Base-by-base conservation (phyloP, 2,888 invertebrate species). In the Rhogogaster chlorosoma region DNA sequence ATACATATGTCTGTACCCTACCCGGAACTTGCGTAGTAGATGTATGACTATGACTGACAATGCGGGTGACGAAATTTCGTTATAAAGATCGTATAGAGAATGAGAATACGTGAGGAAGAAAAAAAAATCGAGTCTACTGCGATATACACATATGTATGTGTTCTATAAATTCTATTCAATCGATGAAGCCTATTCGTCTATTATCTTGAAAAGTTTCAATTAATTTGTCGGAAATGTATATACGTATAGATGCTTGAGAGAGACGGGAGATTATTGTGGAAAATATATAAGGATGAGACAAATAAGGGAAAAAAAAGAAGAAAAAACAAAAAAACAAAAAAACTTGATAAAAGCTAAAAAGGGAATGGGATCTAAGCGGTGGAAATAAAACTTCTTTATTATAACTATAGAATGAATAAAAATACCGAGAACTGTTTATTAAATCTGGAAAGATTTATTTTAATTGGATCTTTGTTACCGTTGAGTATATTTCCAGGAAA, bases 391-490 rank as follows among this genome's bases (percentile, higher is more conserved):
- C 49, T 29, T 18, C 38, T 53, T 32, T 77, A 49, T 77, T 53
- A 22, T 36, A 42, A 9, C 42, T 42, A 45, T 36, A 42, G 75
- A 38, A 38, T 73, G 83, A 85, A 83, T 85, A 64, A 83, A 83
- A 85, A 73, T 85, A 85, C 85, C 83, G 38, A 42, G 82, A 85
- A 83, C 53, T 38, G 83, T 75, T 85, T 85, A 85, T 85, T 85
- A 85, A 85, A 85, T 70, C 71, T 83, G 85, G 85, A 83, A 83
- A 85, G 85, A 85, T 85, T 75, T 73, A 83, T 83, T 85, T 85
- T 85, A 85, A 85, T 85, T 83, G 85, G 83, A 57, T 83, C 73
- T 83, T 85, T 85, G 57, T 80, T 61, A 61, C 22, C n/a, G 12
- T 38, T 4, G 38, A 32, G 49, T 49, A 80, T 80, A 80, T 80